A percentile compares a stretch with the other conserved stretches of the same genome.
phyloP scores from a whole-genome alignment of 2,797 vertebrate genomes.

The Phyllotis vaccarum region DNA sequence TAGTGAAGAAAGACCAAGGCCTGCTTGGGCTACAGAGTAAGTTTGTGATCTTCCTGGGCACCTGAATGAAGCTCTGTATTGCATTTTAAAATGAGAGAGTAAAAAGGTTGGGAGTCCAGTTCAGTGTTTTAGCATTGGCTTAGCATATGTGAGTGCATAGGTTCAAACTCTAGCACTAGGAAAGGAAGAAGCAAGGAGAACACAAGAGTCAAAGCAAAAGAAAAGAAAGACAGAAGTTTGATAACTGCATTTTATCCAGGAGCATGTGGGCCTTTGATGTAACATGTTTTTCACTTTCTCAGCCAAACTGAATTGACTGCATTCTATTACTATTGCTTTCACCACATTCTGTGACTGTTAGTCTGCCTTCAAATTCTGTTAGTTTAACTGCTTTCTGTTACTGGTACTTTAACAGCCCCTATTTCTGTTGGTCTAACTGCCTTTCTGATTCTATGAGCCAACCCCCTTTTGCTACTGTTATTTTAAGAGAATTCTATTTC shows the following conservation, averaged over 20 bases:
- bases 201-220: neutral
- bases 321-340: neutral
- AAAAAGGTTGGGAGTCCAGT: neutral
- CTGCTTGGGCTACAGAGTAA: neutral
- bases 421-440: neutral
- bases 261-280: neutral
- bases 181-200: neutral
- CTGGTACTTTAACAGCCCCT: neutral
- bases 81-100: neutral
- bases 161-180: neutral
- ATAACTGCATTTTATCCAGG: neutral
- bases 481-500: neutral
- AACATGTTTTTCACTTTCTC: neutral
- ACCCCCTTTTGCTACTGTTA: neutral
- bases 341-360: neutral
- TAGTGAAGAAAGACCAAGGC: neutral
- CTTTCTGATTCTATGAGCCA: neutral
- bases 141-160: neutral
- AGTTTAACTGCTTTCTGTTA: neutral
- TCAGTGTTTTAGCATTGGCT: neutral
- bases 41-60: neutral
- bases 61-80: neutral
- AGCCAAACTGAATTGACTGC: neutral
- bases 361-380: neutral
- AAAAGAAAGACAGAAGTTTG: no score